These are phyloP conservation scores for Neopelma chrysocephalum DNA, from an alignment of 2,797 vertebrate genomes.

Conservation along the genomic window DNA sequence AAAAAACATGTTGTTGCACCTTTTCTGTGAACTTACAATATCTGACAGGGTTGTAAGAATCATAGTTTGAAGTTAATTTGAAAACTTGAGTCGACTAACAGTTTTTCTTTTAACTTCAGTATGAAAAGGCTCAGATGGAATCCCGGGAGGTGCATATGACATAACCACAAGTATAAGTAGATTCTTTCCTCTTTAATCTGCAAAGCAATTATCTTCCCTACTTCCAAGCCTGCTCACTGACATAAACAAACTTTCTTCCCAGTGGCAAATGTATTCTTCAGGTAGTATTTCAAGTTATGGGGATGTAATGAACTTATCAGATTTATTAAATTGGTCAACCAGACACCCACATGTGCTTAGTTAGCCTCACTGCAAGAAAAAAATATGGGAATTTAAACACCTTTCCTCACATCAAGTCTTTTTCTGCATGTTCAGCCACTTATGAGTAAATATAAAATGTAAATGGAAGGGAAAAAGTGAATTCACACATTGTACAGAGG, in stretches of 20 bases:
- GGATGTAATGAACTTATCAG: background rate
- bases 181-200: background rate
- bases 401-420: background rate
- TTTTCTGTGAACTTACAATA: background rate
- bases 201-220: background rate
- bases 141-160: background rate
- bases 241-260: background rate
- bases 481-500: background rate
- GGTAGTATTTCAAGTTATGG: background rate
- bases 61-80: background rate
- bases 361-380: background rate
- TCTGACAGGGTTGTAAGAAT: background rate
- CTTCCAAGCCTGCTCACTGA: background rate
- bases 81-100: background rate
- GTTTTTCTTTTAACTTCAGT: background rate
- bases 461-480: background rate
- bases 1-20: background rate
- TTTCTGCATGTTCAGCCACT: background rate
- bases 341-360: background rate
- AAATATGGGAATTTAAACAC: background rate
- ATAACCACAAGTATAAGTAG: background rate
- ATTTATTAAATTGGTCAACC: background rate
- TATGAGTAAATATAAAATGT: background rate
- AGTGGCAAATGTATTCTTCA: background rate
- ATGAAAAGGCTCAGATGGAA: background rate